phyloP scores from a whole-genome alignment of 2,113 vertebrate species.

The Shinisaurus crocodilurus region DNA sequence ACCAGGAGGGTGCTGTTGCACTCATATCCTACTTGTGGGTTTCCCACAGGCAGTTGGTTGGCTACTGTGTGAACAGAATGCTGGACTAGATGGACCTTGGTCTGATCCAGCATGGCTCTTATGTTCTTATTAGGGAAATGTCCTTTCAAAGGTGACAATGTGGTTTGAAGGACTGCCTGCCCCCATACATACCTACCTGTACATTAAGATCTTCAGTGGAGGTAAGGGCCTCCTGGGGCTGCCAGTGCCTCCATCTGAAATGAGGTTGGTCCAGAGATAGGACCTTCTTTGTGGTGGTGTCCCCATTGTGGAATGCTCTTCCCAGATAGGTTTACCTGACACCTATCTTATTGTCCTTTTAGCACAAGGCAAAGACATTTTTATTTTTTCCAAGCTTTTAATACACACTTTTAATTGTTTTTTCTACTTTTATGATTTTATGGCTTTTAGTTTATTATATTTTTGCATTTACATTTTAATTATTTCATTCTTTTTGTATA shows the following conservation, averaged over 20 bases:
- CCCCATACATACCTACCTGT: not conserved
- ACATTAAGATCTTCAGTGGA: not conserved
- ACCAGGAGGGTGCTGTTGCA: too few species aligned
- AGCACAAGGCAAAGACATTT: not conserved
- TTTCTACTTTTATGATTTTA: not conserved
- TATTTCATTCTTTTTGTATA: not conserved
- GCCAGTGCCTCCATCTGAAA: not conserved
- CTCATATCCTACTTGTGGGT: too few species aligned
- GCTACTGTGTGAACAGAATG: too few species aligned
- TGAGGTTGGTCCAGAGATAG: not conserved
- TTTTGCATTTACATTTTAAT: not conserved
- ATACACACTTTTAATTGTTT: not conserved
- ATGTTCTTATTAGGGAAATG: not conserved
- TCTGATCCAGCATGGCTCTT: too few species aligned
- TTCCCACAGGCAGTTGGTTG: too few species aligned
- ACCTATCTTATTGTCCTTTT: not conserved
- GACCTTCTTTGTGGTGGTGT: not conserved
- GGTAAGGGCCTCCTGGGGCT: not conserved
- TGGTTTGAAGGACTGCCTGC: not conserved
- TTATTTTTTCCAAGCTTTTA: not conserved
- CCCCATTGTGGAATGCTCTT: not conserved
- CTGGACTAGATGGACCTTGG: too few species aligned
- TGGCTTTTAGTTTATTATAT: not conserved
- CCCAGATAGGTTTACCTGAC: not conserved
- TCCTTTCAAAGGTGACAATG: not conserved